Percentiles rank a stretch among this genome's conserved stretches.
Evolutionary conservation across 2,797 vertebrate species (phyloP).

Genomic region (Meda fulgida): DNA sequence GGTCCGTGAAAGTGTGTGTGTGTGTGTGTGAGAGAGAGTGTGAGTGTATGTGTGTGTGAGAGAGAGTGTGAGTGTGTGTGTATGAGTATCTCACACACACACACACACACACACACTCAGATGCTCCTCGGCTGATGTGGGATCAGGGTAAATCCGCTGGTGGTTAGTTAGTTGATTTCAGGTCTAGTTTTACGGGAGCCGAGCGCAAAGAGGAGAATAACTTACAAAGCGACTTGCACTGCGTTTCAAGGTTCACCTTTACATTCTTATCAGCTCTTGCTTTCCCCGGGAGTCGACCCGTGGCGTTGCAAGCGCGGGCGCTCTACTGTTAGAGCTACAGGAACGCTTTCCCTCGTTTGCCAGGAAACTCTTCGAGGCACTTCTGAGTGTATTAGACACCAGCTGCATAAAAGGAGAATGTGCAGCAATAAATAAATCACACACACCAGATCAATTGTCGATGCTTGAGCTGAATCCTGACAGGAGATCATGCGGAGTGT

Average conservation of each 20-base stretch:
- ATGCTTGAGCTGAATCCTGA: background rate
- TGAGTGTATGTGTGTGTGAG: no score
- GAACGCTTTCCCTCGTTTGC: constrained; percentile 51
- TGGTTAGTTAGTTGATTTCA: constrained; percentile 83
- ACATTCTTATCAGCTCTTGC: no score
- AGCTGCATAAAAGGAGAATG: constrained; percentile 27
- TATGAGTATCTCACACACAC: no score
- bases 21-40: background rate
- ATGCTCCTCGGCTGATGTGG: no score
- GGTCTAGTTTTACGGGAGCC: constrained; percentile 78
- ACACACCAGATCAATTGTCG: no score
- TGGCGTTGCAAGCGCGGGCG: no score
- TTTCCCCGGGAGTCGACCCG: no score
- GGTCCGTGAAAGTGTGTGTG: constrained; percentile 37
- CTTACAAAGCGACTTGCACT: constrained; percentile 29
- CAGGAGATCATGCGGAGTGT: no score
- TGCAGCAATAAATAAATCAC: background rate
- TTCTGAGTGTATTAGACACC: constrained; percentile 32
- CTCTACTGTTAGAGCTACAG: no score
- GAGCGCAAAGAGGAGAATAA: constrained; percentile 84
- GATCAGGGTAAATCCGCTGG: constrained; percentile 60
- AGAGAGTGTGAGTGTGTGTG: no score
- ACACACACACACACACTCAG: no score
- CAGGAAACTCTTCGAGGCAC: constrained; percentile 66
- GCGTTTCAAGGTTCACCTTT: no score